Conservation (phyloP, 2,113 vertebrate species). For the Elephas maximus region DNA sequence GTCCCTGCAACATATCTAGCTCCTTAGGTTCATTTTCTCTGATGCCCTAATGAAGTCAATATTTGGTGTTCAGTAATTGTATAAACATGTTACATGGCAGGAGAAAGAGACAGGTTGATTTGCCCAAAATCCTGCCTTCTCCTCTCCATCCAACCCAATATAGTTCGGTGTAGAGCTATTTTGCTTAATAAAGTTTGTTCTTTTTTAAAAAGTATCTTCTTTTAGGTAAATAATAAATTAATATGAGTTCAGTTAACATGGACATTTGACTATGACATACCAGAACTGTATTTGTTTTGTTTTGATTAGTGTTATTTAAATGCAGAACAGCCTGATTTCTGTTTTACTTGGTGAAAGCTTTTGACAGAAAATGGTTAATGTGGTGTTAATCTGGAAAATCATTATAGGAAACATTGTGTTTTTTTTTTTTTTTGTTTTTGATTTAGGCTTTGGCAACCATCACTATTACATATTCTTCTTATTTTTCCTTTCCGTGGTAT, state of each 20-base stretch:
- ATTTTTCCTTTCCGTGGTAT: slow-evolving; percentile 88
- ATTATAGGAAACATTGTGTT: slow-evolving; percentile 22
- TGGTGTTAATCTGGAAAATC: slow-evolving; percentile 21
- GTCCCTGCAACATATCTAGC: neutral
- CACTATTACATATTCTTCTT: slow-evolving; percentile 94
- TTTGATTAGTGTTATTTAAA: slow-evolving; percentile 48
- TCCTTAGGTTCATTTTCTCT: slow-evolving; percentile 5
- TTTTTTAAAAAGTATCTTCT: neutral
- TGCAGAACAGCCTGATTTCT: slow-evolving; percentile 23
- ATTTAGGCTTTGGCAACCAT: slow-evolving; percentile 95
- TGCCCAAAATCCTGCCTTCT: neutral
- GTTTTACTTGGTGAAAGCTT: slow-evolving; percentile 24
- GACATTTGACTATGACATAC: neutral
- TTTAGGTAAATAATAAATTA: slow-evolving; percentile 16
- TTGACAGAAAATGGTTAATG: slow-evolving; percentile 33
- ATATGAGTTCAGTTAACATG: neutral
- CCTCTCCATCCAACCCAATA: neutral
- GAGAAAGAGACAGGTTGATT: neutral
- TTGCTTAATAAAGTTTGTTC: slow-evolving; percentile 16
- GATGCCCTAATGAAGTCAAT: neutral
- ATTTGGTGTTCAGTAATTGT: neutral
- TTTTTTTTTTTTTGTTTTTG: slow-evolving; percentile 20
- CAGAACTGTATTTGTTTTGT: slow-evolving; percentile 21
- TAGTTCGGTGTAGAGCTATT: neutral
- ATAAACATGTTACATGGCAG: neutral